Base-by-base conservation (phyloP, 2,888 invertebrate species). In the Stenchaetothrips biformis region DNA sequence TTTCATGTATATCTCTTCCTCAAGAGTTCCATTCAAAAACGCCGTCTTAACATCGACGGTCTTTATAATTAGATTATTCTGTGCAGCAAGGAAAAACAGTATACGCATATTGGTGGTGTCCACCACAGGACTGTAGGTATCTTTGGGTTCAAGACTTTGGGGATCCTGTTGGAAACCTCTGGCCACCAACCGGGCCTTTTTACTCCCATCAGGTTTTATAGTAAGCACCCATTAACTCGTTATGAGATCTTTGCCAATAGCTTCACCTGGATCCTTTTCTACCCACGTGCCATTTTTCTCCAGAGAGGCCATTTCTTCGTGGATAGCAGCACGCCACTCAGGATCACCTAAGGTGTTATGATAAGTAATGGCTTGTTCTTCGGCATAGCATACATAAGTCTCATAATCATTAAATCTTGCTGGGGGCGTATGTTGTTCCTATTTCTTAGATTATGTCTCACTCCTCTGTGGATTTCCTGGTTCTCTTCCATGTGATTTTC, bases 1-100 rank as follows among this genome's bases (percentile, higher is more conserved):
- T 27, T 67, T 47, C 82, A 82, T 80, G 79, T 81, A 82, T 7
- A 82, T 13, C 49, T 80, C 78, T 77, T 82, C 82, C 48, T 49
- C 18, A 25, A 82, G n/a, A 16, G 80, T 18, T 67, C 82, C 83
- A 79, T 83, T 78, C 21, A 82, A 62, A 79, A 83, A 83, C 18
- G 81, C 82, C 18, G 80, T 83, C 9, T 78, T 78, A 6, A 83
- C 82, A 62, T 83, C 83, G 80, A 83, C 82, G 21, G 49, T 48
- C 74, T 74, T 80, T 9, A 81, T 27, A 8, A 16, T 21, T 48
- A 79, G 74, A 48, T 62, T 53, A n/a, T 47, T n/a, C 7, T 78
- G 9, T 67, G 79, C 81, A 7, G 81, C 81, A 48, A 62, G 74
- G 25, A 81, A 80, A 11, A 81, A 16, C 4, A 82, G 3, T 18